Base-by-base conservation (phyloP, 2,888 invertebrate species). In the Palloptera scutellata region DNA sequence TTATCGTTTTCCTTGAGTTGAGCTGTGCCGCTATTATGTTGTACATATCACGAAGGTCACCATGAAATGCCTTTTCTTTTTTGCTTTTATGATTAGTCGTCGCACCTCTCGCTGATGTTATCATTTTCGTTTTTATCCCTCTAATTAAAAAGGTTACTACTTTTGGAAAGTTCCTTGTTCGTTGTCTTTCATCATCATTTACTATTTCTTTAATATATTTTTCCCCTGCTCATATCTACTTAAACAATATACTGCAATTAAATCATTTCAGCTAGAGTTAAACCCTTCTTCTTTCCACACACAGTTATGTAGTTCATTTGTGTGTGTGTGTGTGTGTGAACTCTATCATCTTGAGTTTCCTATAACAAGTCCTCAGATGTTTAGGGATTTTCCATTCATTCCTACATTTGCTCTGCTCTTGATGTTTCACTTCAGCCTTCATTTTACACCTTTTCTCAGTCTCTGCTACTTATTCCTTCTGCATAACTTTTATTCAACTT, bases 311-410 rank as follows among this genome's bases (percentile, higher is more conserved):
- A 48, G 6, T 30, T 4, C 6, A 2, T 30, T 4, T 30, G 6
- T 30, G 30, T 30, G 6, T 30, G 30, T 30, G 30, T 30, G 19
- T n/a, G 41, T 58, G 43, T 30, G 41, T 52, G 53, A 52, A 59
- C 52, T 63, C 40, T 30, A 67, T 67, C 57, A 62, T 19, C 62
- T 63, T 67, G 62, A 53, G 45, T 42, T 61, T 45, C 52, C 40
- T 55, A 20, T 57, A 51, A 58, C 57, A 41, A 19, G 52, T 57
- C 61, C 61, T 57, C 20, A 17, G 66, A 51, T 61, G 57, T 19
- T 66, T 48, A 41, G 61, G 66, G 66, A 61, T 66, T 55, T 41
- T 45, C n/a, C 54, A 17, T 15, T n/a, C 41, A 41, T 53, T 51
- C 61, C 60, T 42, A 13, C 20, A 3, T 15, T 20, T 45, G 8